Evolutionary conservation across 2,888 invertebrate species (phyloP), one percentile per base, ranked within the genome.

Genomic region (Leptinotarsa rubiginosa): DNA sequence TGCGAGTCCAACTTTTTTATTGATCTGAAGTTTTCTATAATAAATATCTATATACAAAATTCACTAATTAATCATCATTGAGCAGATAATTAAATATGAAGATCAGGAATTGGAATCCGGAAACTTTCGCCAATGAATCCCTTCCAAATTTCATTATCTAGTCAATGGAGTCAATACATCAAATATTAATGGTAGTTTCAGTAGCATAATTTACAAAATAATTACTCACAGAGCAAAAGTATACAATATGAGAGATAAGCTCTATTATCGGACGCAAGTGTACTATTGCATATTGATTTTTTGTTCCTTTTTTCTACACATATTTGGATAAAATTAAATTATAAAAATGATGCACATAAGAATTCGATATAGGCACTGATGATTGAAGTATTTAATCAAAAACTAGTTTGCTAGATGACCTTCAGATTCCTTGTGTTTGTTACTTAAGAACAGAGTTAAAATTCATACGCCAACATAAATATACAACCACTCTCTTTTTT

Each of bases 211-310:
- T 49, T 50, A 50, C 25, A 22, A 16, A 41, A 15, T 22, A 18
- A 25, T 62, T 41, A 62, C 31, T 31, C 62, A 62, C 62, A 62
- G 62, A 62, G 41, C 62, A 25, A 41, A 62, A 62, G 31, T 62
- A 41, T 62, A 41, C 12, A 31, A 4, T 31, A 62, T 31, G n/a
- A 10, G 68, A 69, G 47, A 47, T 25, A 72, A 70, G 72, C 72
- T 75, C 69, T 72, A 75, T 70, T 70, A 72, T 69, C 67, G 75
- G 75, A 75, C 75, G 75, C 59, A 72, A 75, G 47, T 54, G 69
- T 70, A 25, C 65, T 70, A 72, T 72, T 72, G 72, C 69, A 77
- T 69, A 65, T 69, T 69, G 13, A 69, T 59, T 41, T 70, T 59
- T 68, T 64, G 12, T 12, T 59, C 16, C 7, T 15, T 62, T 62